Conservation (phyloP, 2,113 vertebrate genomes). For the Rhinolophus ferrumequinum region DNA sequence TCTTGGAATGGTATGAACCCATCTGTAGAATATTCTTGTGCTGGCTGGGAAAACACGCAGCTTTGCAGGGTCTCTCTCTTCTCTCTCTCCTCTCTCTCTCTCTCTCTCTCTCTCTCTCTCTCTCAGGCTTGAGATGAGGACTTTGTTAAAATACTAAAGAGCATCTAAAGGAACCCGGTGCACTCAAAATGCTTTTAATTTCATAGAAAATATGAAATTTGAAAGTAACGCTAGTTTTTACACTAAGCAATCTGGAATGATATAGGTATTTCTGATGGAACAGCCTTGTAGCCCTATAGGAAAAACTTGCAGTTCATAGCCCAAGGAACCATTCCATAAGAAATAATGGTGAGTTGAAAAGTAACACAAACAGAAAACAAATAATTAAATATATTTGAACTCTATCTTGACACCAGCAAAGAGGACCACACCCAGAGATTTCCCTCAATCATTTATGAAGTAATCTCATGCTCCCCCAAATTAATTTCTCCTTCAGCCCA, state of each 20-base stretch:
- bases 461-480: background rate
- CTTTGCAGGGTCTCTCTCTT: background rate
- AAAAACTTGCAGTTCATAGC: background rate
- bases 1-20: background rate
- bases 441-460: background rate
- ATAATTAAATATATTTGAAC: background rate
- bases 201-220: background rate
- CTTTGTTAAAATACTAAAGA: background rate
- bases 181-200: background rate
- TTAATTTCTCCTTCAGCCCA: background rate
- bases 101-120: background rate
- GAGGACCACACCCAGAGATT: background rate
- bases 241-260: background rate
- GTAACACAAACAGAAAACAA: background rate
- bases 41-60: background rate
- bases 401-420: background rate
- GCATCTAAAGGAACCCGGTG: background rate
- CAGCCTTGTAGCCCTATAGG: background rate
- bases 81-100: rapidly evolving
- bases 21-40: background rate
- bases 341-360: background rate
- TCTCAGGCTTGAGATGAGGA: background rate
- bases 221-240: background rate
- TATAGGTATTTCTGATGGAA: background rate
- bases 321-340: background rate